Conservation (phyloP, 2,797 vertebrate species). For the Sandelia bainsii region DNA sequence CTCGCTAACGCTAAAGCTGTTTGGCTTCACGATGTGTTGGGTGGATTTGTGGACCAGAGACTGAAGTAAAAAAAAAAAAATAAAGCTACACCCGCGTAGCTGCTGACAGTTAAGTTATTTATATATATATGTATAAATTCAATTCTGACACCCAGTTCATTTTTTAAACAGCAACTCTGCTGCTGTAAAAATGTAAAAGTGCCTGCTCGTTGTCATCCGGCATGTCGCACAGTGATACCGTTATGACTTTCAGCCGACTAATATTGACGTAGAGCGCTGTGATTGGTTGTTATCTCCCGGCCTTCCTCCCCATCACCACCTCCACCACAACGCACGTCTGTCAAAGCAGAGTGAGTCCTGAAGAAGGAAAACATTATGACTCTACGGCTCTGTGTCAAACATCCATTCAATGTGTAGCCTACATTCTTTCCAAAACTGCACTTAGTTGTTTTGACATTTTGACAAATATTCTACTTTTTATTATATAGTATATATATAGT, state of each 20-base stretch:
- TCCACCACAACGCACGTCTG: too few relatives aligned
- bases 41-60: background rate
- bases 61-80: background rate
- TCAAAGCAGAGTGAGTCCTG: too few relatives aligned
- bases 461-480: too few relatives aligned
- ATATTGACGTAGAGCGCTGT: constrained; percentile 7
- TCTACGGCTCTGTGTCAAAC: too few relatives aligned
- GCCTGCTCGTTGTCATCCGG: background rate
- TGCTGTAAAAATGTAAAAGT: background rate
- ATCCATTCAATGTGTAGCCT: too few relatives aligned
- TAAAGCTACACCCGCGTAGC: too few relatives aligned
- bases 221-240: constrained; percentile 57
- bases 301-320: too few relatives aligned
- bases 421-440: too few relatives aligned
- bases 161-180: background rate
- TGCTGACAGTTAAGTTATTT: background rate
- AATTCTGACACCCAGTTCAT: accelerated
- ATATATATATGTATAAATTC: background rate
- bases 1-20: constrained; percentile 9
- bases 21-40: background rate
- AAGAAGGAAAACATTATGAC: too few relatives aligned
- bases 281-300: constrained; percentile 44
- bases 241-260: background rate
- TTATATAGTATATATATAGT: too few relatives aligned
- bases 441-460: too few relatives aligned